These are phyloP conservation scores for Phasia obesa DNA, from an alignment of 2,888 invertebrate genomes.

Conservation along the genomic window DNA sequence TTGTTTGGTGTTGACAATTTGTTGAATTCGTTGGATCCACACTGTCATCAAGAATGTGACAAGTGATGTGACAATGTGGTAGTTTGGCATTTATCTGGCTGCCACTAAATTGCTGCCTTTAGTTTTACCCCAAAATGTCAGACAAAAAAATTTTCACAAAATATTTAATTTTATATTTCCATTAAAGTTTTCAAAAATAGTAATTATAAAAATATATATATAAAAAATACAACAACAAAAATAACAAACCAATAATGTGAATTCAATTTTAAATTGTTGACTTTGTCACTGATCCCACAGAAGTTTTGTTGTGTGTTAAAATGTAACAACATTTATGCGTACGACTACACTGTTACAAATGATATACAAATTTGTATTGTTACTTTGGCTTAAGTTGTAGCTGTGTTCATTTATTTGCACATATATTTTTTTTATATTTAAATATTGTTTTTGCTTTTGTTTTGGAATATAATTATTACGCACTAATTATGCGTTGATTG, in stretches of 20 bases:
- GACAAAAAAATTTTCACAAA: conserved; percentile 14
- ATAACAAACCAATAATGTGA: conserved; percentile 21
- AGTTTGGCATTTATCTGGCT: conserved; percentile 57
- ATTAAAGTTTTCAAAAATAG: conserved; percentile 39
- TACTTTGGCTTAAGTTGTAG: conserved; percentile 11
- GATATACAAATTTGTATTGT: conserved; percentile 1
- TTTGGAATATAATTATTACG: conserved; percentile 58
- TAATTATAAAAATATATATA: conserved; percentile 49
- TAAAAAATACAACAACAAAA: neutral
- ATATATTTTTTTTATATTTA: conserved; percentile 22
- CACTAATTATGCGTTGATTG: conserved; percentile 71
- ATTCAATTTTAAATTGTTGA: conserved; percentile 61
- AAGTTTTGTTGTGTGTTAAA: neutral
- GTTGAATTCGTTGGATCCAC: conserved; percentile 60
- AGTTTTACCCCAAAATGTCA: neutral
- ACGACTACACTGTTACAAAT: conserved; percentile 9
- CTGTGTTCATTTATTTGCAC: conserved; percentile 25
- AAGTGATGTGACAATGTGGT: conserved; percentile 66
- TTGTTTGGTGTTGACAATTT: conserved; percentile 69
- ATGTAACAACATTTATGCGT: neutral
- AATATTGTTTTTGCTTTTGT: conserved; percentile 16
- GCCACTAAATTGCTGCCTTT: conserved; percentile 50
- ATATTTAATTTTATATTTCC: conserved; percentile 31
- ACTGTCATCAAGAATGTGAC: conserved; percentile 69
- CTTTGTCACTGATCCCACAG: conserved; percentile 57